Evolutionary conservation across 2,113 vertebrate species (phyloP).

Genomic region (Meleagris gallopavo): DNA sequence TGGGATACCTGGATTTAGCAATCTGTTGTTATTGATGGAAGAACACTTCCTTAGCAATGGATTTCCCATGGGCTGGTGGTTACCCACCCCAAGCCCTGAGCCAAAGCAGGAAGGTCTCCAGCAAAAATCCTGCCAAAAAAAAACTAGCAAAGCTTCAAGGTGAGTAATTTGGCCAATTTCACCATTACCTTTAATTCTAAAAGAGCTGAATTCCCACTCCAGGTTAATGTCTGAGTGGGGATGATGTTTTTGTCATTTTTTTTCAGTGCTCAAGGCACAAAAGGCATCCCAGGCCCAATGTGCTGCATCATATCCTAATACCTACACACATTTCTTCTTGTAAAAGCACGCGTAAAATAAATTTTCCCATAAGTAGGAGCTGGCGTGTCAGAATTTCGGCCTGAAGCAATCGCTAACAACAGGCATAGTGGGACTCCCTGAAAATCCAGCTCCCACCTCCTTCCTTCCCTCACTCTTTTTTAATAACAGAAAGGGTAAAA

Average conservation of each 20-base stretch:
- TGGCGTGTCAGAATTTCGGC: neutral
- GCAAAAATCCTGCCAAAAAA: neutral
- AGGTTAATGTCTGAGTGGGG: neutral
- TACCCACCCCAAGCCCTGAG: neutral
- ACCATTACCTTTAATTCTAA: fast-evolving
- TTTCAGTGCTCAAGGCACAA: neutral
- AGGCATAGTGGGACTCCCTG: fast-evolving
- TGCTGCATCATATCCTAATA: neutral
- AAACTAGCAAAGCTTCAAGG: neutral
- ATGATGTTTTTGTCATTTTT: neutral
- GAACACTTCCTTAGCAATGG: conserved; percentile 47
- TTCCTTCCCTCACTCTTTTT: neutral
- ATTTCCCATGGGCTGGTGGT: neutral
- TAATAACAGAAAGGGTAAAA: neutral
- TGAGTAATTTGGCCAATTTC: neutral
- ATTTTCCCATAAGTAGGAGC: neutral
- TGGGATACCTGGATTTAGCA: conserved; percentile 70
- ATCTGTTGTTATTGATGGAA: conserved; percentile 55
- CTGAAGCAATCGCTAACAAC: neutral
- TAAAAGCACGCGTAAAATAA: fast-evolving
- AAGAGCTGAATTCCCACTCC: neutral
- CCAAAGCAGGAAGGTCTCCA: neutral
- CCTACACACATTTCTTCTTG: fast-evolving
- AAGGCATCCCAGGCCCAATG: fast-evolving
- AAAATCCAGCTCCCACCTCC: neutral